phyloP scores from a whole-genome alignment of 2,888 invertebrate genomes.

The Drosophila nr. perissopoda region DNA sequence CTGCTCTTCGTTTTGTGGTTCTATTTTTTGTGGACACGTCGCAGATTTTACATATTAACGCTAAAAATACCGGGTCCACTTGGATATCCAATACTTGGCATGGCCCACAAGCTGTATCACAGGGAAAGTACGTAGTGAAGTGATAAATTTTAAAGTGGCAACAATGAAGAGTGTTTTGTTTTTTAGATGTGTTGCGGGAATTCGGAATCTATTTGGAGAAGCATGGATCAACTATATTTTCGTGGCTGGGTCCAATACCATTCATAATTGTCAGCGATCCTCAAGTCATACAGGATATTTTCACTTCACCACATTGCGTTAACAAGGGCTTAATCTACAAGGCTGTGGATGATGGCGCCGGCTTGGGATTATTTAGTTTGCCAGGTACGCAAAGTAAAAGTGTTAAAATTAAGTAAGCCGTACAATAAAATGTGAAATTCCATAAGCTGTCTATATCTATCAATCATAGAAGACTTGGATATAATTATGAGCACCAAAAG shows the following conservation, averaged over 20 bases:
- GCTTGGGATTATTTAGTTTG: slow-evolving; percentile 79
- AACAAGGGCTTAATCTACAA: slow-evolving; percentile 80
- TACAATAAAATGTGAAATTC: not conserved
- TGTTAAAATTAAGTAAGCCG: not conserved
- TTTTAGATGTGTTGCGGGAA: slow-evolving; percentile 66
- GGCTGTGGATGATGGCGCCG: slow-evolving; percentile 80
- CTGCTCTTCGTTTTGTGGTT: slow-evolving; percentile 72
- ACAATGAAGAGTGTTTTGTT: slow-evolving; percentile 1
- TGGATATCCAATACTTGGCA: slow-evolving; percentile 81
- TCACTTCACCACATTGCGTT: slow-evolving; percentile 81
- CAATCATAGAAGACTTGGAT: not conserved
- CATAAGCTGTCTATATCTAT: not conserved
- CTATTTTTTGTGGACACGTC: slow-evolving; percentile 79
- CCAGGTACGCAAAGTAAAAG: slow-evolving; percentile 52
- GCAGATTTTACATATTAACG: slow-evolving; percentile 76
- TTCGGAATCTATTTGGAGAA: slow-evolving; percentile 59
- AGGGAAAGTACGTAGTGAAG: slow-evolving; percentile 73
- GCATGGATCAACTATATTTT: slow-evolving; percentile 72
- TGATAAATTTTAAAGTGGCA: not conserved
- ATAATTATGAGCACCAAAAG: not conserved
- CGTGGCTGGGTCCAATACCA: slow-evolving; percentile 83
- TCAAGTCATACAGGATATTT: slow-evolving; percentile 75
- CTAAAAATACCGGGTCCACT: slow-evolving; percentile 79
- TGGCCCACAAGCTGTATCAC: slow-evolving; percentile 69
- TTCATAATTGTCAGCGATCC: slow-evolving; percentile 81